Base-by-base conservation (phyloP, 2,888 invertebrate species). In the Lasius platythorax region DNA sequence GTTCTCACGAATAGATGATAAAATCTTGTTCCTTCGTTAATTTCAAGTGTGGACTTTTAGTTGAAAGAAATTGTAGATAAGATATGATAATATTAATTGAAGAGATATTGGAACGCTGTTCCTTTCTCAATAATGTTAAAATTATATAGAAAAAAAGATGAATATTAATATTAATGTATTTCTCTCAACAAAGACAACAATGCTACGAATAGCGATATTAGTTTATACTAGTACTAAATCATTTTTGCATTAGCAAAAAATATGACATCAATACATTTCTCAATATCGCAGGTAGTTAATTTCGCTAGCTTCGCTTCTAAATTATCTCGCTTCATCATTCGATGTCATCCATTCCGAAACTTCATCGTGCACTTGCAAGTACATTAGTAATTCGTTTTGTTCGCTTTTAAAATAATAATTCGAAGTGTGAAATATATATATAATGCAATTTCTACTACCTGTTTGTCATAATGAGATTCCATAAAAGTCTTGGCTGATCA, bases 1-100 rank as follows among this genome's bases (percentile, higher is more conserved):
- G 9, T 72, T 40, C 28, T 40, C 63, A n/a, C 40, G 37, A 76
- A 40, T 23, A 11, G 1, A 58, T 30, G n/a, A 18, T 28, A 63
- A 46, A 81, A 74, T 28, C 75, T 81, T 81, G 79, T 81, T 81
- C 79, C 75, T 81, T 75, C 75, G 3, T 75, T 3, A 33, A 56
- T 40, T 56, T 79, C 43, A 81, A 75, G 23, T 33, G 33, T 12
- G 50, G 4, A 4, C 18, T 78, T 43, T 23, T 46, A 4, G 0
- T 23, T 67, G 23, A 37, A 50, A 33, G 18, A 43, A 40, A 56
- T 5, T 61, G 2, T 46, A 46, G 6, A 43, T 66, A 61, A 73
- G 18, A 33, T 46, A 12, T 8, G 5, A 8, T 12, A 11, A 67
- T 3, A 46, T 43, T 56, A 40, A 46, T 40, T 33, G 1, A 18